phyloP scores from a whole-genome alignment of 2,113 vertebrate species.

The Vireo altiloquus region DNA sequence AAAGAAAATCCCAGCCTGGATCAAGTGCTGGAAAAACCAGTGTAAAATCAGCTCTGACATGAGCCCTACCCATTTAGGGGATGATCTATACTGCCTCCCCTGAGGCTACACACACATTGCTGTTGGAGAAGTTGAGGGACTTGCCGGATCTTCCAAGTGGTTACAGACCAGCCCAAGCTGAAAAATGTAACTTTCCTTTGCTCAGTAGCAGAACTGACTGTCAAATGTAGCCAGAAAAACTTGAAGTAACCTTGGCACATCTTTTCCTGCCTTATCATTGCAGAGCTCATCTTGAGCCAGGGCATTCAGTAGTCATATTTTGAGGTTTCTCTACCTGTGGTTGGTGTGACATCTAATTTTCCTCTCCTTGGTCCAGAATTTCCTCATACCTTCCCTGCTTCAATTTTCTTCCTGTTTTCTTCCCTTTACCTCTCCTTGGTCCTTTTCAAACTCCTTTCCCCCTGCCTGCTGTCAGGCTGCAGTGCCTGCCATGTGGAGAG shows the following conservation, averaged over 20 bases:
- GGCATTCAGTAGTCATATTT: neutral
- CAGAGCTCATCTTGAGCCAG: neutral
- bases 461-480: neutral
- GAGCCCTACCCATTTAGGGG: neutral
- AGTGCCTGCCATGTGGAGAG: neutral
- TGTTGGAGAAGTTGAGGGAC: neutral
- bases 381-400: neutral
- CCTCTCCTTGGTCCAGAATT: neutral
- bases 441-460: neutral
- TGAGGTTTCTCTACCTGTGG: neutral
- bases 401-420: neutral
- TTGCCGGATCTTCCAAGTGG: neutral
- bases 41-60: neutral
- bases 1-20: neutral
- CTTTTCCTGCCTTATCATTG: neutral
- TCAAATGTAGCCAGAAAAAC: neutral
- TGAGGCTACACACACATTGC: rapidly evolving
- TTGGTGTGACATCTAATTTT: neutral
- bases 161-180: neutral
- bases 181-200: neutral
- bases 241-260: neutral
- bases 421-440: neutral
- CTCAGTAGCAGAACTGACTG: neutral
- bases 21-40: neutral
- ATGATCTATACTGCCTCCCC: neutral